Base-by-base conservation (phyloP, 1,140 invertebrate species). In the Drosophila nigromelanica region DNA sequence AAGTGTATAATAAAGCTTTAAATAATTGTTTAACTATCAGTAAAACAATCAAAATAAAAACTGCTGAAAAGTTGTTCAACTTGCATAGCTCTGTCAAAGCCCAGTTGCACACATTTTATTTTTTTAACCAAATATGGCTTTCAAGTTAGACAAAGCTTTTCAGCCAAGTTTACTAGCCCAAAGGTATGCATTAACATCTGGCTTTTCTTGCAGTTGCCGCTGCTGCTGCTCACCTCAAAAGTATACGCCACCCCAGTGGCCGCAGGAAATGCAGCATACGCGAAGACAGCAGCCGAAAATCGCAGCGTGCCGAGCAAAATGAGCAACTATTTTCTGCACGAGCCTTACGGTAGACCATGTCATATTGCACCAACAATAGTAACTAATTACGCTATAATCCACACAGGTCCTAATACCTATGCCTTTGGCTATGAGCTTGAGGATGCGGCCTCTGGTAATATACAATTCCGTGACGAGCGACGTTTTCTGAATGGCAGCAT, bases 361-460 rank as follows among this genome's bases (percentile, higher is more conserved):
- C 35, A n/a, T 27, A 15, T 1, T 2, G 2, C 4, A 7, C 47
- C 39, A 40, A 15, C 5, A n/a, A 37, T 11, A 18, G 1, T 18
- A 18, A 18, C 52, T 15, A 27, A 39, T 47, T 21, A 47, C 0
- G 3, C 1, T n/a, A 12, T 24, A 24, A 18, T 21, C 0, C 27
- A 8, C 6, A 45, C 14, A 93, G 94, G 94, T 21, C 93, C 93
- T 11, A 94, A 94, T 14, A 94, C 94, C 1, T 96, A 95, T 79
- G 93, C 94, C 10, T 96, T 95, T 86, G 94, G 95, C 12, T 96
- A 95, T 78, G 94, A 96, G 56, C 90, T 95, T 3, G 92, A 93
- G n/a, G 94, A 95, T 78, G 91, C 93, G 3, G 74, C 87, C 5
- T 93, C 93, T 1, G 93, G 94, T 4, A 96, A 96, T 72, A 92